phyloP scores from a whole-genome alignment of 2,113 vertebrate genomes.

The Hypomesus transpacificus region DNA sequence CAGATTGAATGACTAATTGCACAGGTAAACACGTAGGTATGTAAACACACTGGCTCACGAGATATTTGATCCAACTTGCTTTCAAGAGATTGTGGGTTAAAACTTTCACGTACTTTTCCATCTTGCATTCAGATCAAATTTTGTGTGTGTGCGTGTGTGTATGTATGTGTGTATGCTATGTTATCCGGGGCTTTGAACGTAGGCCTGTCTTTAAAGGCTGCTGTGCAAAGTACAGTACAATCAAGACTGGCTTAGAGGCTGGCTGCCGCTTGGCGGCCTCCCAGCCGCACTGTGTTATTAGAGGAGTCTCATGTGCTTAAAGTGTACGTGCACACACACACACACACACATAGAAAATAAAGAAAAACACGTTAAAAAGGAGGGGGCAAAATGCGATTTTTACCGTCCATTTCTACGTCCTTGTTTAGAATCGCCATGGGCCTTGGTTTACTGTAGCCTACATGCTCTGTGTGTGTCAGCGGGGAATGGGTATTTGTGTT shows the following conservation, averaged over 20 bases:
- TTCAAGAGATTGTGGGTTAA: background rate
- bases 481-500: too few species aligned
- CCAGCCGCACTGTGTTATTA: constrained; percentile 45
- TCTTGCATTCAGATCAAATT: constrained; percentile 50
- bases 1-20: too few species aligned
- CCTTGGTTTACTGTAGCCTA: too few species aligned
- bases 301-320: constrained; percentile 59
- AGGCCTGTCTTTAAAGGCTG: constrained; percentile 22
- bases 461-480: too few species aligned
- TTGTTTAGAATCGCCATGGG: too few species aligned
- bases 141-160: constrained; percentile 59
- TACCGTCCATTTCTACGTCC: too few species aligned
- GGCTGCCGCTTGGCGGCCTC: constrained; percentile 44
- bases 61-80: too few species aligned
- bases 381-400: constrained; percentile 7
- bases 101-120: constrained; percentile 31
- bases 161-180: constrained; percentile 54
- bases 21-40: too few species aligned
- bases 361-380: constrained; percentile 26
- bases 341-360: background rate
- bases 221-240: constrained; percentile 36
- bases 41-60: too few species aligned
- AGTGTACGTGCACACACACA: constrained; percentile 14
- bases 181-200: constrained; percentile 59
- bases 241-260: constrained; percentile 37